Evolutionary conservation across 2,888 invertebrate genomes (phyloP).

Genomic region (Coenonympha glycerion): DNA sequence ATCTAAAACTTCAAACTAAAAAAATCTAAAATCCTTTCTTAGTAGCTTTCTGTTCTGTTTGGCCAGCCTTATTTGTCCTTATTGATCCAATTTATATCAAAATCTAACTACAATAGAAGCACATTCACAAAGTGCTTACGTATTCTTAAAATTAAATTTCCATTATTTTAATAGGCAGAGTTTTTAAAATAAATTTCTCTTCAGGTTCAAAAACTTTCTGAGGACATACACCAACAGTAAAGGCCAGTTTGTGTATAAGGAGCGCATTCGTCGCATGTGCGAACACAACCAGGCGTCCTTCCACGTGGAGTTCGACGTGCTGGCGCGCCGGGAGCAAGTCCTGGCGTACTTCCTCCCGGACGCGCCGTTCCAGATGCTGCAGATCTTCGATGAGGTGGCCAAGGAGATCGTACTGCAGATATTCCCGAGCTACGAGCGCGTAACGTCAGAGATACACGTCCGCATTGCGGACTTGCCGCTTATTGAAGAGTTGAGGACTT

Average conservation of each 20-base stretch:
- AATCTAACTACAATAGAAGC: too few relatives aligned
- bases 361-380: conserved; percentile 97
- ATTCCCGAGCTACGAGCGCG: conserved; percentile 96
- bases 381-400: conserved; percentile 96
- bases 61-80: too few relatives aligned
- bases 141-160: too few relatives aligned
- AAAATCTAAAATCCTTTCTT: too few relatives aligned
- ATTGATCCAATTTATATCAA: too few relatives aligned
- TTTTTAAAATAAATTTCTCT: conserved; percentile 12
- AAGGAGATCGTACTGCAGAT: conserved; percentile 93
- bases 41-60: too few relatives aligned
- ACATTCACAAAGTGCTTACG: too few relatives aligned
- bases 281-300: conserved; percentile 93
- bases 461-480: conserved; percentile 96
- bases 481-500: conserved; percentile 95
- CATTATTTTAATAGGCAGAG: too few relatives aligned
- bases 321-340: conserved; percentile 93
- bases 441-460: conserved; percentile 95
- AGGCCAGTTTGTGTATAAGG: conserved; percentile 91
- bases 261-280: conserved; percentile 95
- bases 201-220: conserved; percentile 90
- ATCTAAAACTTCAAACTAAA: too few relatives aligned
- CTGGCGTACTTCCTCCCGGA: conserved; percentile 98
- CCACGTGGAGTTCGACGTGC: conserved; percentile 92
- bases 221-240: conserved; percentile 91